Base-by-base conservation (phyloP, 2,797 vertebrate species). In the Sternarchorhynchus goeldii region DNA sequence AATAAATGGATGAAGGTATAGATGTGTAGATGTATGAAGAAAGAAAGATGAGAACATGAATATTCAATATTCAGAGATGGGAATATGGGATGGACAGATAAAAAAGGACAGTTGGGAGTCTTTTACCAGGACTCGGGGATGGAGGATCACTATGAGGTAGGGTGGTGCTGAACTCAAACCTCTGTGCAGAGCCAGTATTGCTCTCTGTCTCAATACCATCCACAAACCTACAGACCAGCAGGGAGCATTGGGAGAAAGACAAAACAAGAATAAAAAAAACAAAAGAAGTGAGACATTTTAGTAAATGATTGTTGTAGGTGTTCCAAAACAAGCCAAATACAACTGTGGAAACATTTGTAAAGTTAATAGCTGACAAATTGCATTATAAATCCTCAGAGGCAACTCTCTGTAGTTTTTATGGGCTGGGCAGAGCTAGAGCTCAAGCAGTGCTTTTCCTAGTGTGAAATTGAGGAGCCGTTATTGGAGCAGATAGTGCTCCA, bases 131-230 rank as follows among this genome's bases (percentile, higher is more conserved):
- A 45, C 45, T 73, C 36, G 81, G 81, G n/a, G 80, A 85, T 8
- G 90, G 73, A 0, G 90, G 81, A 2, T 77, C 87, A 66, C 82
- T 84, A 21, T 89, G 87, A 31, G 90, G 88, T 67, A 87, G 69
- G 50, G 85, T 90, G 60, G 91, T 84, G 77, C 86, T 92, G 85
- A 94, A 95, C 89, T 95, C 94, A 86, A 94, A 95, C 84, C 87
- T 94, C 83, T 90, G 93, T 0, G 89, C 88, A 0, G 87, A 90
- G 21, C 78, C 86, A 73, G 85, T 89, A 63, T 81, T 91, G 81
- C 81, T 91, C 77, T 94, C 93, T 0, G 92, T 93, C 87, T 95
- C 94, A 16, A 94, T 94, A 59, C 94, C 94, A 3, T 95, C 94
- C 82, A 95, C 94, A 76, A 94, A 94, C 81, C 94, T 95, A 21